Percentiles rank a stretch among this genome's conserved stretches.
phyloP scores from a whole-genome alignment of 2,113 vertebrate species.

The Mionectes macconnelli region DNA sequence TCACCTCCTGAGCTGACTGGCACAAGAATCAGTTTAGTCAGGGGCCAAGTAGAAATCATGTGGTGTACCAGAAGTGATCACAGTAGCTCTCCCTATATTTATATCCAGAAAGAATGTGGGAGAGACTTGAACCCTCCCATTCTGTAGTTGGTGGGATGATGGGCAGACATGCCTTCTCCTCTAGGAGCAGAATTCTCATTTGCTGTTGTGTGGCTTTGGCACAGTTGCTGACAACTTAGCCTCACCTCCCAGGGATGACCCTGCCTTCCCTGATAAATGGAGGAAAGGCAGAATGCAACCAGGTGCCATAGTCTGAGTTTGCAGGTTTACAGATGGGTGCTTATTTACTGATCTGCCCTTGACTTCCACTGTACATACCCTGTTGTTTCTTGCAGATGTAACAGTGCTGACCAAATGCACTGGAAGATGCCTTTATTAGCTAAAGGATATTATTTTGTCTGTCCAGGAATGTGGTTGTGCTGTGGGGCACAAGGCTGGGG shows the following conservation, averaged over 20 bases:
- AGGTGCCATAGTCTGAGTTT: not conserved
- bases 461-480: not conserved
- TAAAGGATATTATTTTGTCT: not conserved
- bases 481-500: not conserved
- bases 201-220: not conserved
- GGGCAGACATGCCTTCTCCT: not conserved
- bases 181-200: not conserved
- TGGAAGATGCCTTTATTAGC: not conserved
- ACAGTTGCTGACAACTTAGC: not conserved
- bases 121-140: not conserved
- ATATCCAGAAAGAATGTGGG: not conserved
- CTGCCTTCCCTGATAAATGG: not conserved
- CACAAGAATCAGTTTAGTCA: not conserved
- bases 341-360: not conserved
- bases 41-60: not conserved
- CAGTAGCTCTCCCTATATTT: not conserved
- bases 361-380: not conserved
- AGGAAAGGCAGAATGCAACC: not conserved
- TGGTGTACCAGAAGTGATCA: not conserved
- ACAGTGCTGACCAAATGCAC: not conserved
- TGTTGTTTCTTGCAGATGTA: not conserved
- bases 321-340: not conserved
- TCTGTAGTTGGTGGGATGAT: not conserved
- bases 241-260: not conserved
- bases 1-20: not conserved